phyloP scores from a whole-genome alignment of 2,113 vertebrate genomes.

The Ammospiza caudacuta region DNA sequence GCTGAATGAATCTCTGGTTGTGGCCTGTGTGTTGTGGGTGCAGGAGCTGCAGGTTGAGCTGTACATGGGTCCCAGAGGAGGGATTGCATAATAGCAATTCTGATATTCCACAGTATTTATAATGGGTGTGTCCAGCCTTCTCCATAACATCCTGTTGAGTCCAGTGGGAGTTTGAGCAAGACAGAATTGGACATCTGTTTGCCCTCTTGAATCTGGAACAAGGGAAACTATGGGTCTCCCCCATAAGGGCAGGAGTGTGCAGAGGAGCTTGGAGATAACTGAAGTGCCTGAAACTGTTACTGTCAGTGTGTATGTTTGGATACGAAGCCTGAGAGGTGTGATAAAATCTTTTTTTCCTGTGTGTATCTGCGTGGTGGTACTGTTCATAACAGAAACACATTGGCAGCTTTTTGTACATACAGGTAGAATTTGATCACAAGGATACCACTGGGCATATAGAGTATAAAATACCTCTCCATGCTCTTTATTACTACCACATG shows the following conservation, averaged over 20 bases:
- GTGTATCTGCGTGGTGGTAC: background rate
- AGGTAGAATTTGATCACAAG: background rate
- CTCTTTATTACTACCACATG: background rate
- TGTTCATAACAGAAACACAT: background rate
- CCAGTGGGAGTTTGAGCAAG: background rate
- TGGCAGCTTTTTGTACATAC: background rate
- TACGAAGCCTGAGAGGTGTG: background rate
- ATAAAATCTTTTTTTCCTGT: background rate
- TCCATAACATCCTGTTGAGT: background rate
- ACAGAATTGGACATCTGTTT: background rate
- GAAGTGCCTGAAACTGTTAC: background rate
- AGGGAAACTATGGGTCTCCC: background rate
- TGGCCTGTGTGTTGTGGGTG: background rate
- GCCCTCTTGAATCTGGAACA: background rate
- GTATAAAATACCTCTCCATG: background rate
- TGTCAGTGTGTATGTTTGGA: background rate
- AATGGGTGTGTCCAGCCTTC: background rate
- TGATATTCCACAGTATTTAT: background rate
- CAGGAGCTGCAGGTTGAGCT: background rate
- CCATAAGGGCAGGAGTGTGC: background rate
- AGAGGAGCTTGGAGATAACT: background rate
- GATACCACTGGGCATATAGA: background rate
- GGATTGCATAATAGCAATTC: background rate
- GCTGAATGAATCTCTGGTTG: rapidly evolving
- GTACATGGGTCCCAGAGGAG: background rate